A percentile compares a stretch with the other conserved stretches of the same genome.
These are phyloP conservation scores for Cartodere bifasciata DNA, from an alignment of 2,888 invertebrate genomes.

Conservation along the genomic window DNA sequence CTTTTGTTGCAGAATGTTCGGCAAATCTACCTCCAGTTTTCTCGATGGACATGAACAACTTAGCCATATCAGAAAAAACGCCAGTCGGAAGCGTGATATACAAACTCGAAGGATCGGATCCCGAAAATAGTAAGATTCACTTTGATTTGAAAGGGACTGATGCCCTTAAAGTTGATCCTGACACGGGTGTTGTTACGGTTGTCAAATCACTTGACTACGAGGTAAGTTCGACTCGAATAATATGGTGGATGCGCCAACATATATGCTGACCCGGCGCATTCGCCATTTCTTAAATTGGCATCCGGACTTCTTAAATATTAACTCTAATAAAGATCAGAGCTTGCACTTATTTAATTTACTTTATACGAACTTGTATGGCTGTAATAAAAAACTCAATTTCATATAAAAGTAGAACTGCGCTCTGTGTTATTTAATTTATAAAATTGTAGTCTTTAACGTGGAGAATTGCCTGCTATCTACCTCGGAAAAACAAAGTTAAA, in stretches of 20 bases:
- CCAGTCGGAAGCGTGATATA: constrained; percentile 69
- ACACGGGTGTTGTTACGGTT: constrained; percentile 67
- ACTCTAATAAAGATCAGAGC: too few relatives aligned
- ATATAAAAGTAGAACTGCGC: too few relatives aligned
- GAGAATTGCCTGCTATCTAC: not conserved
- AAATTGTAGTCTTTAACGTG: too few relatives aligned
- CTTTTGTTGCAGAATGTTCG: constrained; percentile 29
- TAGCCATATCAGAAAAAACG: constrained; percentile 65
- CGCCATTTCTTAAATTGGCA: too few relatives aligned
- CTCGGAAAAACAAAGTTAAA: not conserved
- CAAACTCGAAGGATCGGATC: constrained; percentile 65
- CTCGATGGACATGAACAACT: constrained; percentile 62
- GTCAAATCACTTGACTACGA: constrained; percentile 72
- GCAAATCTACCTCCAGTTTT: constrained; percentile 62
- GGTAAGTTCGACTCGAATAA: constrained; percentile 39
- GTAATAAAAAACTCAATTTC: too few relatives aligned
- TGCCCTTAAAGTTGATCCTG: constrained; percentile 62
- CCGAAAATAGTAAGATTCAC: constrained; percentile 62
- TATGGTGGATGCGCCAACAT: too few relatives aligned
- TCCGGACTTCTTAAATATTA: too few relatives aligned
- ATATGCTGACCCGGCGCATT: too few relatives aligned
- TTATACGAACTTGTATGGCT: too few relatives aligned
- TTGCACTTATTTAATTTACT: too few relatives aligned
- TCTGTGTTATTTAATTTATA: too few relatives aligned
- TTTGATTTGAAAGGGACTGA: constrained; percentile 69